These are phyloP conservation scores for Halyomorpha halys DNA, from an alignment of 1,140 invertebrate genomes.

Conservation along the genomic window DNA sequence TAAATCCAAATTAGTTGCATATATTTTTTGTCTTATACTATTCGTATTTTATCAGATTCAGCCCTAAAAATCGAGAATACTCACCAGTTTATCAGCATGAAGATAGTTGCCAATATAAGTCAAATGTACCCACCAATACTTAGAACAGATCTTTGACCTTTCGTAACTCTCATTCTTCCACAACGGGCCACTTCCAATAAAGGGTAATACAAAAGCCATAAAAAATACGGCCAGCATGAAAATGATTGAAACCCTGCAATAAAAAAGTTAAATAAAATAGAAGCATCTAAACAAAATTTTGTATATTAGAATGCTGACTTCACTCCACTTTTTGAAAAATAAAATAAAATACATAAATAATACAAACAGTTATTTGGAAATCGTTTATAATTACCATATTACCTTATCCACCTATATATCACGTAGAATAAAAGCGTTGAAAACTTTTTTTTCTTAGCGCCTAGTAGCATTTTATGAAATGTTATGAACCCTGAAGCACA, in stretches of 20 bases:
- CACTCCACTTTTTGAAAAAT: not conserved
- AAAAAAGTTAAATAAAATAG: not conserved
- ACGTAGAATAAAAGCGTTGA: not conserved
- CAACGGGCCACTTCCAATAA: not conserved
- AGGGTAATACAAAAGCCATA: not conserved
- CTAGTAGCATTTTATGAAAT: not conserved
- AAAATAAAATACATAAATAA: too few relatives aligned
- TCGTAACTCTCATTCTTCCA: not conserved
- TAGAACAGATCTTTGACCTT: not conserved
- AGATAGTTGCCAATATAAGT: not conserved
- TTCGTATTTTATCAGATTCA: too few relatives aligned
- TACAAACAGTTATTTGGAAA: not conserved
- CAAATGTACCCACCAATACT: not conserved
- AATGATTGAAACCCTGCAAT: not conserved
- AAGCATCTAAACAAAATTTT: too few relatives aligned
- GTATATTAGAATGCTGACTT: too few relatives aligned
- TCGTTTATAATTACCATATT: not conserved
- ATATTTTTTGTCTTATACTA: too few relatives aligned
- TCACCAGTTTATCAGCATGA: not conserved
- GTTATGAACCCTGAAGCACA: not conserved
- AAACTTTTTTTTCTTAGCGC: not conserved
- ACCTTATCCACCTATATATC: not conserved
- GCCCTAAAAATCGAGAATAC: too few relatives aligned
- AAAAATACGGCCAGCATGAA: not conserved
- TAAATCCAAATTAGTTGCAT: too few relatives aligned